phyloP scores from a whole-genome alignment of 2,888 invertebrate species.

The Cistogaster globosa region DNA sequence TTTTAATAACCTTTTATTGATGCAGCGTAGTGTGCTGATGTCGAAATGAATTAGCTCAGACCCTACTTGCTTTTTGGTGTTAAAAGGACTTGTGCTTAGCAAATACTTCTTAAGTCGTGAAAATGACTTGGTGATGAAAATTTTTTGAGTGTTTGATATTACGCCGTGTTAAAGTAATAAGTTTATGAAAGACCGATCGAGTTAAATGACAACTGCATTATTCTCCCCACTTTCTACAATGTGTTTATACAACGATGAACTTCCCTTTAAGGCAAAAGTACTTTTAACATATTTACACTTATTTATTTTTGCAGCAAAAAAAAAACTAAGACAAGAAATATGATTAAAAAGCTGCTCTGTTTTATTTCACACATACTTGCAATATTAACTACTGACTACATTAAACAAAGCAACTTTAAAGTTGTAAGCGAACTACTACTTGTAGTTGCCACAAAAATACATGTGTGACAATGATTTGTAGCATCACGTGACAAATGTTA shows the following conservation, averaged over 20 bases:
- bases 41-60: too few relatives aligned
- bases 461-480: constrained; percentile 82
- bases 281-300: background rate
- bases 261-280: constrained; percentile 5
- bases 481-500: constrained; percentile 83
- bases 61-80: too few relatives aligned
- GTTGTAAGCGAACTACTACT: constrained; percentile 41
- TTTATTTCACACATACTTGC: constrained; percentile 55
- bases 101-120: too few relatives aligned
- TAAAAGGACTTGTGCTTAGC: too few relatives aligned
- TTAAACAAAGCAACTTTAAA: constrained; percentile 34
- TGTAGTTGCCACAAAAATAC: constrained; percentile 54
- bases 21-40: too few relatives aligned
- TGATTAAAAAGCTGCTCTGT: constrained; percentile 68
- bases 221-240: background rate
- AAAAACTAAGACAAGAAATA: constrained; percentile 44
- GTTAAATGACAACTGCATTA: too few relatives aligned
- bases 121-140: too few relatives aligned
- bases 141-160: too few relatives aligned
- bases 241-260: background rate
- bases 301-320: constrained; percentile 24
- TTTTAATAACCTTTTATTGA: too few relatives aligned
- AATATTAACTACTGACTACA: constrained; percentile 27
- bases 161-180: too few relatives aligned
- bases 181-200: too few relatives aligned